These are phyloP conservation scores for Salpingus planirostris DNA, from an alignment of 2,888 invertebrate genomes.

Conservation along the genomic window DNA sequence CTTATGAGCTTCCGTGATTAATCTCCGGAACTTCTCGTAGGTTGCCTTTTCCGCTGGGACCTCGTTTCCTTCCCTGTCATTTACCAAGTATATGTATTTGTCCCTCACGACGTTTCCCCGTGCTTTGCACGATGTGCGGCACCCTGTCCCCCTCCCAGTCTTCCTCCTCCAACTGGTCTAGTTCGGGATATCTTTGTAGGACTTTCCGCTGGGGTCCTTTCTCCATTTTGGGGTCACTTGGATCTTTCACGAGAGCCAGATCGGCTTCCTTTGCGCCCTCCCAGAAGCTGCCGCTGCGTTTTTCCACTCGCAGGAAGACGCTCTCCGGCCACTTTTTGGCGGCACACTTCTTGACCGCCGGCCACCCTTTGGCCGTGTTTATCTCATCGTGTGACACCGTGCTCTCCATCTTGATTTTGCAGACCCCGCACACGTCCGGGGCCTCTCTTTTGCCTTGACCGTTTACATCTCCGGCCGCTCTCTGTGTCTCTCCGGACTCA, in stretches of 20 bases:
- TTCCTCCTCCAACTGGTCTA: not conserved
- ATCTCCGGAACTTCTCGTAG: not conserved
- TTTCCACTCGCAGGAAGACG: conserved; percentile 1
- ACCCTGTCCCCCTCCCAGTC: conserved; percentile 1
- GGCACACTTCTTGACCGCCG: not conserved
- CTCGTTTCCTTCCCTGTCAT: no score
- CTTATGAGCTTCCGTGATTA: not conserved
- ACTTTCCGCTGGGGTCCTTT: not conserved
- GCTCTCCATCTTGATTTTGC: conserved; percentile 1
- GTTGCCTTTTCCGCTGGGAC: no score
- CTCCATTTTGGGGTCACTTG: not conserved
- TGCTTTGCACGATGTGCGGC: conserved; percentile 1
- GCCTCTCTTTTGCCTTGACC: no score
- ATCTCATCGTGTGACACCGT: not conserved
- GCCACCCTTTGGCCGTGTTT: not conserved
- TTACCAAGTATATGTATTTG: conserved; percentile 1
- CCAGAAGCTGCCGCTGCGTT: not conserved
- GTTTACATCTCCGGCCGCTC: no score
- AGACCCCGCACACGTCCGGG: not conserved
- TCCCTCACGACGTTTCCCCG: conserved; percentile 2
- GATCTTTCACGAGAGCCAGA: not conserved
- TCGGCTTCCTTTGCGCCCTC: conserved; percentile 1
- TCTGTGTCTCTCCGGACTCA: conserved; percentile 1
- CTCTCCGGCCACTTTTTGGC: not conserved
- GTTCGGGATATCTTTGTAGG: not conserved